A percentile compares a stretch with the other conserved stretches of the same genome.
Evolutionary conservation across 2,113 vertebrate species (phyloP).

Genomic region (Triplophysa rosa): DNA sequence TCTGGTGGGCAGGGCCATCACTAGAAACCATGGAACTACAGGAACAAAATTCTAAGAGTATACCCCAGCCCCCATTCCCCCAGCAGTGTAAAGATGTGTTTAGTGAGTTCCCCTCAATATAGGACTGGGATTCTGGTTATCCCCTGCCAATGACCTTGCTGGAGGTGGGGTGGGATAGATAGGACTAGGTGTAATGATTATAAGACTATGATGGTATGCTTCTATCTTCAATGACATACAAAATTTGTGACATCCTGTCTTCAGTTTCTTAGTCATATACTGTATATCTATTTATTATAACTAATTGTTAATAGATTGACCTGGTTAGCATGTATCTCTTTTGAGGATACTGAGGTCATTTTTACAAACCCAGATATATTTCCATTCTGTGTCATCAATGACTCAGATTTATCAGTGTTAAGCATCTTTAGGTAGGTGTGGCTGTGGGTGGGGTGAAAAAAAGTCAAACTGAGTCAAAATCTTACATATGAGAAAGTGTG

Average conservation of each 20-base stretch:
- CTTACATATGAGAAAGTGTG: constrained; percentile 33
- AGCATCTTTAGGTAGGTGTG: background rate
- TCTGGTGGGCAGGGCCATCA: background rate
- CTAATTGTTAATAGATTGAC: background rate
- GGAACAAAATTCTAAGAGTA: too few relatives aligned
- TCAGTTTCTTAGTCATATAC: background rate
- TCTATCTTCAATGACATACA: background rate
- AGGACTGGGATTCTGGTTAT: too few relatives aligned
- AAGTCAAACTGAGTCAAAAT: background rate
- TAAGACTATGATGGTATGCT: too few relatives aligned
- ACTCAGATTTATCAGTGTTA: background rate
- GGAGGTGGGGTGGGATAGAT: too few relatives aligned
- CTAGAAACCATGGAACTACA: background rate
- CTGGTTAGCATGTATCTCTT: background rate
- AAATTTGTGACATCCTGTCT: background rate
- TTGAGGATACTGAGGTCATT: too few relatives aligned
- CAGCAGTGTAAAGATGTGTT: too few relatives aligned
- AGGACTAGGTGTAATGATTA: too few relatives aligned
- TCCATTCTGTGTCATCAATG: background rate
- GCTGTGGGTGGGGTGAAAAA: constrained; percentile 7
- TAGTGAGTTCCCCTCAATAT: too few relatives aligned
- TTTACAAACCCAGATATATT: background rate
- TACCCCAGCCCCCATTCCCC: too few relatives aligned
- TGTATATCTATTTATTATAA: background rate
- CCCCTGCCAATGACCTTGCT: too few relatives aligned